Conservation (phyloP, 1,140 invertebrate genomes). For the Aphaenogaster rudis region DNA sequence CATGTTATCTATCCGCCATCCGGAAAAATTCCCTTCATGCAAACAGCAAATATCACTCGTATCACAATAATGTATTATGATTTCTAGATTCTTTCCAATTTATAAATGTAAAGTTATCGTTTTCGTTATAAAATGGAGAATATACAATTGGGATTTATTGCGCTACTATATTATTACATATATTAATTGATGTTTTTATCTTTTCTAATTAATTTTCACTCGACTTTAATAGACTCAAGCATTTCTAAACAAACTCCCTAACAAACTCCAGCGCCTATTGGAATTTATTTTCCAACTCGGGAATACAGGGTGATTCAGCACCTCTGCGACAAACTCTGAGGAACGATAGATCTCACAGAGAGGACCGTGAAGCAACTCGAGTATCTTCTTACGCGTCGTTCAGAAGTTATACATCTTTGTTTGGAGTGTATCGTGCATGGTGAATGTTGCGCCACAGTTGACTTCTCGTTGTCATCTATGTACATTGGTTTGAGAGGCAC, state of each 20-base stretch:
- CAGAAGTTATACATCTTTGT: no score
- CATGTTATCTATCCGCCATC: conserved; percentile 12
- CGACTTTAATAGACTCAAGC: not conserved
- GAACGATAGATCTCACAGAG: no score
- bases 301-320: not conserved
- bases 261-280: not conserved
- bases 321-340: no score
- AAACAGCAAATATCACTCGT: not conserved
- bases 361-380: no score
- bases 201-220: not conserved
- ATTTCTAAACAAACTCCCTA: not conserved
- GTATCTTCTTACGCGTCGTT: no score
- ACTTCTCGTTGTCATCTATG: no score
- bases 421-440: no score
- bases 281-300: not conserved
- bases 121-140: no score
- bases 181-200: not conserved
- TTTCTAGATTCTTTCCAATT: not conserved
- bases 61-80: not conserved
- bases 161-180: not conserved
- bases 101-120: not conserved
- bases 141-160: not conserved
- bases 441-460: no score
- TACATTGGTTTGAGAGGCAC: no score
- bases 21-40: not conserved